phyloP scores from a whole-genome alignment of 2,113 vertebrate genomes.

The Pollimyrus isidori region DNA sequence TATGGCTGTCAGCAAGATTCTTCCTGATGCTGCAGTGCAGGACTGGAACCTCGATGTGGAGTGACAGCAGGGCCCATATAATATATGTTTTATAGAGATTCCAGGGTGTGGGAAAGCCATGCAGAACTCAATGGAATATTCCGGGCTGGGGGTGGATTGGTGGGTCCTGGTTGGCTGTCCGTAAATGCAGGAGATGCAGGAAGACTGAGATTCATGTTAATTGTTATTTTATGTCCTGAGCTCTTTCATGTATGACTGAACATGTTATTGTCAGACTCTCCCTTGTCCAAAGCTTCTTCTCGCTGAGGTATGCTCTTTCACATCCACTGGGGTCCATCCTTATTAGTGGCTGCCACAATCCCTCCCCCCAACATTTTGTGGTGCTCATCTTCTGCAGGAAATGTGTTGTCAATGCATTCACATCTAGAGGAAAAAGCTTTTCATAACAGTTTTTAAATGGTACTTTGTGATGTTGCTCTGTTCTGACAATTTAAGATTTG shows the following conservation, averaged over 20 bases:
- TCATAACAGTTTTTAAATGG: neutral
- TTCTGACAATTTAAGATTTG: neutral
- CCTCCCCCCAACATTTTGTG: neutral
- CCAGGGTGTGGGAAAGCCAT: slow-evolving; percentile 25
- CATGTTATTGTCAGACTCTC: neutral
- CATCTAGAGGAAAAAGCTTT: neutral
- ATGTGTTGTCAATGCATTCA: neutral
- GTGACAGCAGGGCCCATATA: neutral
- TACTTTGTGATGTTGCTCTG: neutral
- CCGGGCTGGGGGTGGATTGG: neutral
- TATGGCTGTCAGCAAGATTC: neutral
- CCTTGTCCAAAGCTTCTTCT: neutral
- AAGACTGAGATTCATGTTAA: neutral
- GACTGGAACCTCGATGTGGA: neutral
- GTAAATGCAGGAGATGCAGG: neutral
- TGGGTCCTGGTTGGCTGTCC: neutral
- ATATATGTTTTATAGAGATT: slow-evolving; percentile 25
- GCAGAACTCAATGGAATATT: neutral
- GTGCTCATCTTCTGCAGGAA: neutral
- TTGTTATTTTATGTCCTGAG: neutral
- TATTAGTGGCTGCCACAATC: neutral
- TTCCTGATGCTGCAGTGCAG: neutral
- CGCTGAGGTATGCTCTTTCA: neutral
- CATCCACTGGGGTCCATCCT: no score
- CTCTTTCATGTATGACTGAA: neutral